A percentile compares a stretch with the other conserved stretches of the same genome.
These are phyloP conservation scores for Oxycera nigricornis DNA, from an alignment of 2,888 invertebrate species.

Conservation along the genomic window DNA sequence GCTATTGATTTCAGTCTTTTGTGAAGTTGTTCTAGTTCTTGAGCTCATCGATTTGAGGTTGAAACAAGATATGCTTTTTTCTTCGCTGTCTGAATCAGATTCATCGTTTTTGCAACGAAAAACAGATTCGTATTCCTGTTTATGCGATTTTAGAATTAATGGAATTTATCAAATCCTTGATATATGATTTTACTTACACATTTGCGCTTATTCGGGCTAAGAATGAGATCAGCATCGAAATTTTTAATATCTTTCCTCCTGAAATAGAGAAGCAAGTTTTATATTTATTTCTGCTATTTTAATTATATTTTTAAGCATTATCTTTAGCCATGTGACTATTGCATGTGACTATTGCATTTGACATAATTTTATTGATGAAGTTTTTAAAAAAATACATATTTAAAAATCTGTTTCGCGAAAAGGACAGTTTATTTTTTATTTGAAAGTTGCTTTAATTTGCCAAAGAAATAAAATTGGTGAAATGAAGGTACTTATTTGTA, in stretches of 20 bases:
- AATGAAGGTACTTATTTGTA: not conserved
- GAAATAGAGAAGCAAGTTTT: not conserved
- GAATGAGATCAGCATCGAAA: conserved; percentile 64
- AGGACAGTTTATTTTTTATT: too few species aligned
- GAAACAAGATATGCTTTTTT: conserved; percentile 51
- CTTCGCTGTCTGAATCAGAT: conserved; percentile 54
- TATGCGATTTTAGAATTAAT: conserved; percentile 17
- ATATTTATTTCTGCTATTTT: not conserved
- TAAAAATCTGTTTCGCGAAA: too few species aligned
- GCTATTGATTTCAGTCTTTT: not conserved
- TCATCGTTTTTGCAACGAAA: conserved; percentile 56
- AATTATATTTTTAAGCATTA: too few species aligned
- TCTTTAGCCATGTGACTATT: too few species aligned
- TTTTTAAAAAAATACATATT: too few species aligned
- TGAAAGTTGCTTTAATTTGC: too few species aligned
- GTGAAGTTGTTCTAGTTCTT: not conserved
- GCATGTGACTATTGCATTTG: too few species aligned
- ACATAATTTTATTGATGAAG: too few species aligned
- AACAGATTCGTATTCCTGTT: conserved; percentile 59
- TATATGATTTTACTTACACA: conserved; percentile 58
- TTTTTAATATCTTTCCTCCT: conserved; percentile 66
- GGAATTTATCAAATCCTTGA: not conserved
- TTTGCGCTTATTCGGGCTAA: conserved; percentile 64
- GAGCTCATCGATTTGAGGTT: conserved; percentile 37
- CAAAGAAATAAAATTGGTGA: not conserved